Base-by-base conservation (phyloP, 2,113 vertebrate species). In the Pituophis catenifer region DNA sequence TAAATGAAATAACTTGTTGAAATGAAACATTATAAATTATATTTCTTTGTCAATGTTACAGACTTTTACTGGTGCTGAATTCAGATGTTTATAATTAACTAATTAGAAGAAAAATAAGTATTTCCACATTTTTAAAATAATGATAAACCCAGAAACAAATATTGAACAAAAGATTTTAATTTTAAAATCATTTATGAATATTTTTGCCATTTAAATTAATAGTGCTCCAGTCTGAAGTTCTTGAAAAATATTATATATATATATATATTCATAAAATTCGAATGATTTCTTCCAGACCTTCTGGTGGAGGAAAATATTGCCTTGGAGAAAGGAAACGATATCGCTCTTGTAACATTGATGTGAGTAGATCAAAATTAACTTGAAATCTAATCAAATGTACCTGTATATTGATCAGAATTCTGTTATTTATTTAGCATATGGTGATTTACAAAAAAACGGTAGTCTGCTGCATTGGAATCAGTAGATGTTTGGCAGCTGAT, bases 221-320 rank as follows among this genome's bases (percentile, higher is more conserved):
- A 44, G 23, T 92, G 1, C 52, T 92, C 88, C 89, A 1, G 48
- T 95, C 50, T 94, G 8, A 4, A 95, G 4, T 19, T 86, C 33
- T 81, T 23, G 89, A 91, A 91, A 89, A 12, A 88, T 17, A 85
- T 48, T 92, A 44, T 38, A 70, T 33, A 23, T 57, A 6, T 17
- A 5, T n/a, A 89, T 54, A 90, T 62, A 93, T 93, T 90, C 8
- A 53, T 90, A 62, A 81, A 90, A n/a, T 26, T 23, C 33, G 38
- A 96, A 24, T 33, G n/a, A 55, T 89, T 97, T 98, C 96, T 98
- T 97, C 96, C 98, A 99, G 99, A 95, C 99, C 99, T 93, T 99
- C 99, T 94, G 99, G 99, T 97, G 99, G 99, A 98, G 99, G 99
- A 92, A 99, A 99, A 97, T 99, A 99, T 24, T 99, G 99, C 96